phyloP scores from a whole-genome alignment of 2,113 vertebrate species.

The Camelus dromedarius region DNA sequence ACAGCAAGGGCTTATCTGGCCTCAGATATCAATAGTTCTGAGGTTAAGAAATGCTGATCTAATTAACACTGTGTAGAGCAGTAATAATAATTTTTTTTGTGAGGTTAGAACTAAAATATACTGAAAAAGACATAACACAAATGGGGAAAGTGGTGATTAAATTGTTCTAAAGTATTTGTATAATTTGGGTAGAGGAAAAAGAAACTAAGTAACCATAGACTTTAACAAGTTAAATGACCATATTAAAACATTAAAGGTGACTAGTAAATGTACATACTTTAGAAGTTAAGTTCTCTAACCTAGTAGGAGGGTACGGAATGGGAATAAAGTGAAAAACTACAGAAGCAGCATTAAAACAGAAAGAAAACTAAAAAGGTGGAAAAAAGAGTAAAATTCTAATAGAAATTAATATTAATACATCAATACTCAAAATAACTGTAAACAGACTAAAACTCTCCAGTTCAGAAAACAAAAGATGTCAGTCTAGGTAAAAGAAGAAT shows the following conservation, averaged over 20 bases:
- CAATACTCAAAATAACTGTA: neutral
- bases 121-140: neutral
- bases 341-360: neutral
- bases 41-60: neutral
- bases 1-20: neutral
- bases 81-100: neutral
- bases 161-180: neutral
- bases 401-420: conserved; percentile 21
- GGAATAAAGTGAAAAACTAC: neutral
- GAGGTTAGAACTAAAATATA: neutral
- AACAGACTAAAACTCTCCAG: neutral
- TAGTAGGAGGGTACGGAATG: neutral
- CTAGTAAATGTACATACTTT: neutral
- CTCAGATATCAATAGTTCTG: neutral
- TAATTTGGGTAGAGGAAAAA: neutral
- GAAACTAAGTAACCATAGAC: neutral
- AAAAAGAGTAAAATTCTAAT: neutral
- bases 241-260: neutral
- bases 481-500: conserved; percentile 17
- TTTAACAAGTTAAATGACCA: neutral
- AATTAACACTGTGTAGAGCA: neutral
- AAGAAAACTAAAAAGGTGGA: neutral
- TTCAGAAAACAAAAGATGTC: neutral
- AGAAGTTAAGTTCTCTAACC: neutral
- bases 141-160: neutral